Evolutionary conservation across 2,888 invertebrate species (phyloP).

Genomic region (Glyphotaelius pellucidus): DNA sequence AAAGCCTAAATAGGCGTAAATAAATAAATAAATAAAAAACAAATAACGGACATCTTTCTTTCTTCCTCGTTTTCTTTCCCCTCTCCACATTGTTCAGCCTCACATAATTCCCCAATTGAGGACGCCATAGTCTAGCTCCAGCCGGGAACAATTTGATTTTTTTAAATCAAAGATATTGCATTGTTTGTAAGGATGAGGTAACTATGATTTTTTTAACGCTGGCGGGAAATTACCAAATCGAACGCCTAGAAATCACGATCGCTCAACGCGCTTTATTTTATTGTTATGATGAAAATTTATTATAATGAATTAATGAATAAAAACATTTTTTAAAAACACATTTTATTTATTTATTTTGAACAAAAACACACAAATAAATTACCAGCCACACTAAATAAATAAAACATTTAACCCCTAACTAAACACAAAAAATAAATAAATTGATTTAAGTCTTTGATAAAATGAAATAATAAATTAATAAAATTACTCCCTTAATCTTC

Average conservation of each 20-base stretch:
- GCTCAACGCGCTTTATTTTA: no score
- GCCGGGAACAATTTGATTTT: no score
- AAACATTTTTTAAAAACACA: background rate
- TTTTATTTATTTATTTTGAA: background rate
- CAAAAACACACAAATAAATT: conserved; percentile 48
- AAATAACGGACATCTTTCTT: no score
- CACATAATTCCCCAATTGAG: background rate
- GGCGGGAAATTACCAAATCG: no score
- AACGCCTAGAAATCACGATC: no score
- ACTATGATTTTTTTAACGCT: no score
- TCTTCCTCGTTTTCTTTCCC: background rate
- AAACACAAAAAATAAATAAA: conserved; percentile 29
- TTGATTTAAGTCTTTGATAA: conserved; percentile 5
- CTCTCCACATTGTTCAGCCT: background rate
- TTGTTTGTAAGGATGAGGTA: no score
- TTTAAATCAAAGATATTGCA: no score
- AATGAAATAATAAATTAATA: background rate
- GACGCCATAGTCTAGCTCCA: background rate
- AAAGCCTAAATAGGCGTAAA: no score
- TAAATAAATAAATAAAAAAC: no score
- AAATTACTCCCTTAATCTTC: background rate
- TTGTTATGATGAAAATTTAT: no score
- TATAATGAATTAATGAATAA: background rate
- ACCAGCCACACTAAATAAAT: conserved; percentile 40
- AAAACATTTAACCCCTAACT: conserved; percentile 25